Conservation (phyloP, 1,140 invertebrate species). For the Drosophila ambigua region DNA sequence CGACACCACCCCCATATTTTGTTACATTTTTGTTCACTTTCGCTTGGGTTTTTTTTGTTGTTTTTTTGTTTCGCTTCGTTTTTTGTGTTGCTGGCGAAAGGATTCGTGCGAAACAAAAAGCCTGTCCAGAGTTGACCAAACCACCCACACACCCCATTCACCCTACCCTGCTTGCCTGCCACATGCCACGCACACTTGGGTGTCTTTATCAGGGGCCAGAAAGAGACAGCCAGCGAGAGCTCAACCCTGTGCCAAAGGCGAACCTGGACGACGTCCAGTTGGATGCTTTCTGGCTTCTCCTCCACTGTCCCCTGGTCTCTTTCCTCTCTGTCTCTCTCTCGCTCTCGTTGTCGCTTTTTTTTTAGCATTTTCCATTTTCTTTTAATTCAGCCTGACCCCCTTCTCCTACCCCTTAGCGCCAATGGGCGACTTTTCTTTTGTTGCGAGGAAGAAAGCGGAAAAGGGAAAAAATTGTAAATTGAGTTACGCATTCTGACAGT, state of each 20-base stretch:
- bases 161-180: constrained; percentile 20
- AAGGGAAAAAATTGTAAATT: constrained; percentile 79
- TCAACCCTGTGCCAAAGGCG: constrained; percentile 45
- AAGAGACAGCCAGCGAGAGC: constrained; percentile 24
- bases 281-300: constrained; percentile 3
- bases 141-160: constrained; percentile 11
- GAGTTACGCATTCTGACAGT: constrained; percentile 82
- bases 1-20: constrained; percentile 39
- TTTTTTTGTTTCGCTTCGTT: constrained; percentile 26
- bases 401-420: not conserved
- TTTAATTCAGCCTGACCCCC: constrained; percentile 69
- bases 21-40: constrained; percentile 65
- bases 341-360: constrained; percentile 52
- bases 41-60: constrained; percentile 53
- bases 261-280: constrained; percentile 37
- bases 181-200: constrained; percentile 77
- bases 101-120: constrained; percentile 79
- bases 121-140: constrained; percentile 65
- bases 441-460: constrained; percentile 52
- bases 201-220: constrained; percentile 67
- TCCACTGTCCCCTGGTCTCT: constrained; percentile 28
- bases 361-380: constrained; percentile 82
- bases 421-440: constrained; percentile 34
- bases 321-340: constrained; percentile 20
- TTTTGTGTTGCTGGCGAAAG: constrained; percentile 56